Evolutionary conservation across 2,113 vertebrate genomes (phyloP), one percentile per base, ranked within the genome.

Genomic region (Guaruba guarouba): DNA sequence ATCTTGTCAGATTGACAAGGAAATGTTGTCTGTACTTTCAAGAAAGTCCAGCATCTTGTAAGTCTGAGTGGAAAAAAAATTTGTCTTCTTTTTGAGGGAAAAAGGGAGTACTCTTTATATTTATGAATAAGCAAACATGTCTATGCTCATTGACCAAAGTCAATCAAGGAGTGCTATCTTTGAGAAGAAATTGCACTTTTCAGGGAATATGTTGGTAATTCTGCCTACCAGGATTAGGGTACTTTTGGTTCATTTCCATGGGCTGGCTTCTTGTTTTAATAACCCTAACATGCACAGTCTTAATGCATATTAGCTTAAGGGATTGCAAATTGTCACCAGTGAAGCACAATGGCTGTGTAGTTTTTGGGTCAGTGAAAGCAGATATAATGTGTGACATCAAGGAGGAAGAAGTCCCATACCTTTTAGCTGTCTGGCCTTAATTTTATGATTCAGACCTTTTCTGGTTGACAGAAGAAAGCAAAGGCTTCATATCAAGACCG

Each of bases 1-100:
- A 92, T 93, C 96, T 92, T 97, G 96, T 97, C 95, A 97, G 81
- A 95, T 93, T 1, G 31, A 96, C 94, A 96, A 76, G 90, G 55
- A 90, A 92, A 63, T 86, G 44, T 80, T 94, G 73, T 92, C 7
- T 3, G 44, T 88, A 73, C 46, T 82, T 90, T 94, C 70, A 93
- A 82, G 91, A 90, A 95, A 93, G 87, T 77, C 70, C 35, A 80
- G 46, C 77, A 46, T 62, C 95, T 93, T 76, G 49, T 86, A 59
- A 74, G 51, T 82, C 59, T 59, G 48, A 57, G 31, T 27, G 17
- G n/a, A 37, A 87, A 91, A 51, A 77, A 70, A 87, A 55, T 69
- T 82, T 71, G 37, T 74, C 51, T 23, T 82, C 61, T 66, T 57
- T 73, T 17, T 48, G 64, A 80, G 51, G 71, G 19, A 82, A 52